A percentile compares a stretch with the other conserved stretches of the same genome.
phyloP scores from a whole-genome alignment of 2,113 vertebrate species.

The Urocolius indicus region DNA sequence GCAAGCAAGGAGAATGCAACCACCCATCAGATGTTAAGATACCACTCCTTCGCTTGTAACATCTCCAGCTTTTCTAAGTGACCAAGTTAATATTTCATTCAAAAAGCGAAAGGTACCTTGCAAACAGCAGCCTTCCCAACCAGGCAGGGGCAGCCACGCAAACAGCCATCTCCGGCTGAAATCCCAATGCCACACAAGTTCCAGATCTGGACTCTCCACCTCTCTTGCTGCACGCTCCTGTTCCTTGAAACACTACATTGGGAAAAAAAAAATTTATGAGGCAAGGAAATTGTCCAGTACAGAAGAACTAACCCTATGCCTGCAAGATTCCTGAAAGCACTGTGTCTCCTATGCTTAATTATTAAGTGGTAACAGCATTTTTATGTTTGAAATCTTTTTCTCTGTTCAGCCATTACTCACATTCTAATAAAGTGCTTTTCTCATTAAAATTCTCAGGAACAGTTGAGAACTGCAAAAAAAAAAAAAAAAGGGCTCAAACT shows the following conservation, averaged over 20 bases:
- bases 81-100: not conserved
- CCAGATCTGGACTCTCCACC: not conserved
- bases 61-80: not conserved
- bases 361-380: not conserved
- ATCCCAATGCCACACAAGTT: not conserved
- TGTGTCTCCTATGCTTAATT: not conserved
- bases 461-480: not conserved
- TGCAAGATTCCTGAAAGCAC: not conserved
- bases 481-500: not conserved
- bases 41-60: not conserved
- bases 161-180: not conserved
- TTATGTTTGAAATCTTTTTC: not conserved
- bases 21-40: not conserved
- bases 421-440: not conserved
- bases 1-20: not conserved
- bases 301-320: not conserved
- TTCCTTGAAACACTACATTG: not conserved
- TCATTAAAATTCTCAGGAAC: not conserved
- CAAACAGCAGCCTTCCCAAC: not conserved
- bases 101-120: not conserved
- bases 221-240: not conserved
- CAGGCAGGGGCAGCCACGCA: not conserved
- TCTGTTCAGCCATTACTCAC: not conserved
- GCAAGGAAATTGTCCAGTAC: not conserved
- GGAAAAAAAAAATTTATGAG: not conserved